Percentiles rank a stretch among this genome's conserved stretches.
Evolutionary conservation across 2,797 vertebrate genomes (phyloP).

Genomic region (Rallus crepitans): DNA sequence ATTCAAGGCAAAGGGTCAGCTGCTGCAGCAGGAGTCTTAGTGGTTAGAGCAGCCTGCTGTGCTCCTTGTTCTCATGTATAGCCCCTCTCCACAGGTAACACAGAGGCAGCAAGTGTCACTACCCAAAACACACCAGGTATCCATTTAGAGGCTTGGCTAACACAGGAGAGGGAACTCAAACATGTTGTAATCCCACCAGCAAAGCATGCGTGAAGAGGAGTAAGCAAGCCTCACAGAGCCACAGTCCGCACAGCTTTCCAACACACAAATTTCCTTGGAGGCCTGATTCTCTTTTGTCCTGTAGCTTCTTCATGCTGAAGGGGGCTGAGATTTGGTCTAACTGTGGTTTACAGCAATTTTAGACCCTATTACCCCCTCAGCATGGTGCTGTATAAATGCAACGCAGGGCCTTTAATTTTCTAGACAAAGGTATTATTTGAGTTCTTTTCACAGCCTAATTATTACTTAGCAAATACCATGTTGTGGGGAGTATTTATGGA

Average conservation of each 20-base stretch:
- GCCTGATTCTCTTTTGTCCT: not conserved
- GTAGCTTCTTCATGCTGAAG: not conserved
- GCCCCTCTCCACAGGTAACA: not conserved
- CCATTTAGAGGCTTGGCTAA: not conserved
- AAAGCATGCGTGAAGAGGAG: not conserved
- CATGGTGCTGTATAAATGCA: slow-evolving; percentile 8
- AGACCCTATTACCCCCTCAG: slow-evolving; percentile 56
- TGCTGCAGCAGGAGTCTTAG: not conserved
- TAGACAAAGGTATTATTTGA: slow-evolving; percentile 57
- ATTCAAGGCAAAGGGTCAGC: not conserved
- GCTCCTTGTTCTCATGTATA: not conserved
- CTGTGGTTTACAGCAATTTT: slow-evolving; percentile 27
- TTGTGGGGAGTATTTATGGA: slow-evolving; percentile 58
- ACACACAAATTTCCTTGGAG: not conserved
- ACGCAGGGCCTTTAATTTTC: slow-evolving; percentile 37
- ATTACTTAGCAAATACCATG: slow-evolving; percentile 53
- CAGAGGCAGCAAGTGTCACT: not conserved
- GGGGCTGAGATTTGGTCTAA: not conserved
- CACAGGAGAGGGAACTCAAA: not conserved
- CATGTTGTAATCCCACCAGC: not conserved
- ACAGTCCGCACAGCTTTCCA: not conserved
- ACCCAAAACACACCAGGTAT: not conserved
- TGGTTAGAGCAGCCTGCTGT: not conserved
- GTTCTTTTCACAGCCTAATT: slow-evolving; percentile 58
- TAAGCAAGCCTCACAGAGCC: not conserved